Percentiles rank a stretch among this genome's conserved stretches.
Conservation (phyloP, 2,888 invertebrate genomes). For the Ichneumoninae sp. region DNA sequence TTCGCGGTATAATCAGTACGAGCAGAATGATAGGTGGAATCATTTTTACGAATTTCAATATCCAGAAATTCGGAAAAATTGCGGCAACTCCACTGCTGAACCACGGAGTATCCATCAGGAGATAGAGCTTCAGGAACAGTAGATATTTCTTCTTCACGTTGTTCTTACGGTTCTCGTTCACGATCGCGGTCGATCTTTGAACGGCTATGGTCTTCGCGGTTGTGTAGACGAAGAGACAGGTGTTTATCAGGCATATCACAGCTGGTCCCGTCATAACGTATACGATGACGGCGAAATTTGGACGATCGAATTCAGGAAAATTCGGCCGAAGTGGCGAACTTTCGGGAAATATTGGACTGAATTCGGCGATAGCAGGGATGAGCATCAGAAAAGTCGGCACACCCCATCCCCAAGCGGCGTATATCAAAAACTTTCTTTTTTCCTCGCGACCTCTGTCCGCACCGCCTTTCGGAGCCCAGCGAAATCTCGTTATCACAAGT, state of each 20-base stretch:
- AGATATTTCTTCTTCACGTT: conserved; percentile 73
- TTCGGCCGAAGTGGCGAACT: conserved; percentile 74
- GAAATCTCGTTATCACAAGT: conserved; percentile 77
- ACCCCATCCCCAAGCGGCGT: conserved; percentile 70
- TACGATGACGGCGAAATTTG: conserved; percentile 70
- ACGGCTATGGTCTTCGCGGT: conserved; percentile 73
- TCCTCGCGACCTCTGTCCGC: conserved; percentile 70
- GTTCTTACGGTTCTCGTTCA: conserved; percentile 67
- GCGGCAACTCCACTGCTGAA: conserved; percentile 75
- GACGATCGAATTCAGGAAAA: conserved; percentile 71
- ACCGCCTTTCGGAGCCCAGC: conserved; percentile 72
- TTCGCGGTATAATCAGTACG: conserved; percentile 75
- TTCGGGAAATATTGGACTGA: conserved; percentile 72
- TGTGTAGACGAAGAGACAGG: conserved; percentile 74
- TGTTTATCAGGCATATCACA: conserved; percentile 68
- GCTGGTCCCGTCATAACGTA: conserved; percentile 71
- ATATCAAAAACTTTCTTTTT: conserved; percentile 73
- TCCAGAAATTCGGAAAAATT: conserved; percentile 76
- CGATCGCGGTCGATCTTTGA: conserved; percentile 68
- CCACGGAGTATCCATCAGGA: conserved; percentile 78
- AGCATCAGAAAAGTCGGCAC: conserved; percentile 68
- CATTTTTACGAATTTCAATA: conserved; percentile 77
- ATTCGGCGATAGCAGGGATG: conserved; percentile 73
- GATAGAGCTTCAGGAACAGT: conserved; percentile 73
- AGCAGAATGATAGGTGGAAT: conserved; percentile 77